These are phyloP conservation scores for Penaeus japonicus DNA, from an alignment of 1,140 invertebrate species.

Conservation along the genomic window DNA sequence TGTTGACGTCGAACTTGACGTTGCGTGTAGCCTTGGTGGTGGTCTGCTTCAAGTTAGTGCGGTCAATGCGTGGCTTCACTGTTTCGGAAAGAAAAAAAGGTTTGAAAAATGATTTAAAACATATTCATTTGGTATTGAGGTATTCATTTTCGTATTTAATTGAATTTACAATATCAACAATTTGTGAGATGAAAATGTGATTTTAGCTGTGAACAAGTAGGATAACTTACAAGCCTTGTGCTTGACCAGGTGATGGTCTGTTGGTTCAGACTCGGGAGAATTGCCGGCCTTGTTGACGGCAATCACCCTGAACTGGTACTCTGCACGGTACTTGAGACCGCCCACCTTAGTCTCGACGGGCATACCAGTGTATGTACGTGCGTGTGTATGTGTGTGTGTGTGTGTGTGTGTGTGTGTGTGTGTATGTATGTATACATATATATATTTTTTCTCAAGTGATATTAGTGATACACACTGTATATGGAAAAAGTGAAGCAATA, in stretches of 20 bases:
- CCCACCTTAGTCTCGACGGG: slow-evolving; percentile 80
- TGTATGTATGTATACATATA: too few relatives aligned
- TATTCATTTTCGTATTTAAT: too few relatives aligned
- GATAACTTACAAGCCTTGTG: slow-evolving; percentile 80
- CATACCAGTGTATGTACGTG: too few relatives aligned
- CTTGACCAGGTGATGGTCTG: slow-evolving; percentile 89
- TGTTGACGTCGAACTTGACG: slow-evolving; percentile 92
- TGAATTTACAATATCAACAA: neutral
- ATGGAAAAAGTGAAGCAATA: too few relatives aligned
- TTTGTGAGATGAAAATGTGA: neutral
- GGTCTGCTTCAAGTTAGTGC: slow-evolving; percentile 91
- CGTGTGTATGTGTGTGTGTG: too few relatives aligned
- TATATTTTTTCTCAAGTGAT: too few relatives aligned
- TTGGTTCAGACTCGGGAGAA: slow-evolving; percentile 92
- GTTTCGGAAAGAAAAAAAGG: slow-evolving; percentile 59
- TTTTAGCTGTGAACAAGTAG: neutral
- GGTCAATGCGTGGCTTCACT: slow-evolving; percentile 97
- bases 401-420: too few relatives aligned
- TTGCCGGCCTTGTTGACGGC: slow-evolving; percentile 96
- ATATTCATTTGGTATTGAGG: too few relatives aligned
- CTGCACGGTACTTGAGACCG: slow-evolving; percentile 87
- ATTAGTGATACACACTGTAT: too few relatives aligned
- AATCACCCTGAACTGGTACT: slow-evolving; percentile 94
- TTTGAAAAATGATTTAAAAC: neutral
- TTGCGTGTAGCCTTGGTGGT: slow-evolving; percentile 89